Evolutionary conservation across 2,113 vertebrate species (phyloP), one percentile per base, ranked within the genome.

Genomic region (Romanogobio albipinnatus): DNA sequence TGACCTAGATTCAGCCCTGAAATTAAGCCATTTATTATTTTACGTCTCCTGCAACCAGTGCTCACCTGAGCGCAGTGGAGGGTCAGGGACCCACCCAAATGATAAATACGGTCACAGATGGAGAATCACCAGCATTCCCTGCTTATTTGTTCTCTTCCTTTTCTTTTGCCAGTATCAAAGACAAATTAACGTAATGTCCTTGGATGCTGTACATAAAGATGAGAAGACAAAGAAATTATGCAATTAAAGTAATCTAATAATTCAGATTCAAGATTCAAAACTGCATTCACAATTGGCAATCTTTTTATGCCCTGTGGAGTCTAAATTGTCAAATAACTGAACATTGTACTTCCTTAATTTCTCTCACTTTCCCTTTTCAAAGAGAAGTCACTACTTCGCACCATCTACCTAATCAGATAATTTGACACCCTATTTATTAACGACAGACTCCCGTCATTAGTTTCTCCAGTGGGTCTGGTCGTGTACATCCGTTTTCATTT

Each of bases 1-100:
- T 92, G 93, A 93, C 94, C 93, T 89, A 95, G 83, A 91, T 94
- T 90, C 88, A 89, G 89, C 87, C 91, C 90, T 90, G 88, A 92
- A 93, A 93, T 93, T 91, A 94, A 93, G 91, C 90, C 90, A 93
- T 94, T 94, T 93, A 92, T 93, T 92, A 86, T 92, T 92, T 89
- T 90, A 81, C 75, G 85, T 85, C 89, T 91, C 80, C 90, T 91
- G 89, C 92, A 93, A 93, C 92, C 93, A 90, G 86, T 91, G 91
- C 91, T 91, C 91, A 93, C 90, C 93, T 92, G 92, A 92, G 92
- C 92, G 93, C 92, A 93, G 94, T 93, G 85, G 92, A 89, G 92
- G 93, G 83, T 90, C 90, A 89, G 89, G 92, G 91, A 92, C 86
- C 89, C 83, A 89, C 91, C 91, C 89, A 91, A 92, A 90, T 94